Percentiles rank a stretch among this genome's conserved stretches.
These are phyloP conservation scores for Xiphophorus hellerii DNA, from an alignment of 2,113 vertebrate species.

Conservation along the genomic window DNA sequence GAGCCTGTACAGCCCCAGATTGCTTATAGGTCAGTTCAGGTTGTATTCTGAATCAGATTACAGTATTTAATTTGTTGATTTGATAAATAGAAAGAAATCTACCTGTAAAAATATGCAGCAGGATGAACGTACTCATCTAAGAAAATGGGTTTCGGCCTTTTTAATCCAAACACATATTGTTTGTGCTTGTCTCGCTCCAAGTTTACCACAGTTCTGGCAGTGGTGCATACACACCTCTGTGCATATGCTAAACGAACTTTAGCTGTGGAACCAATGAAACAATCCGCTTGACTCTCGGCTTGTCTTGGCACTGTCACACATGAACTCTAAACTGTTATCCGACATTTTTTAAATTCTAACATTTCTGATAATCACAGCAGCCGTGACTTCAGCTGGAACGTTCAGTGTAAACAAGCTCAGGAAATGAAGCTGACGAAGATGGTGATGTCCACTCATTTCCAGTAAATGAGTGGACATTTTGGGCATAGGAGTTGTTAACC, in stretches of 20 bases:
- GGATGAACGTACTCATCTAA: background rate
- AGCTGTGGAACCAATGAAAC: background rate
- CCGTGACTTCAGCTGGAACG: conserved; percentile 18
- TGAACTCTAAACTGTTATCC: conserved; percentile 16
- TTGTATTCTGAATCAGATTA: too few species aligned
- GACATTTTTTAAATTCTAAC: conserved; percentile 4
- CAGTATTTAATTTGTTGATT: too few species aligned
- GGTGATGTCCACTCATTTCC: conserved; percentile 23
- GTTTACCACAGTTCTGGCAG: background rate
- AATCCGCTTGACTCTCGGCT: conserved; percentile 9
- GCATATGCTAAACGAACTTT: background rate
- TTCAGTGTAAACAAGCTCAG: conserved; percentile 71
- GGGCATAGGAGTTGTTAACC: background rate
- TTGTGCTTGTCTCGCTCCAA: background rate
- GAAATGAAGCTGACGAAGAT: conserved; percentile 60
- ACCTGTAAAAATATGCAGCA: background rate
- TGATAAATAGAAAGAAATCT: too few species aligned
- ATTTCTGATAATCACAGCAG: conserved; percentile 33
- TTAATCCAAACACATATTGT: background rate
- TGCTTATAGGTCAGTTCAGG: background rate
- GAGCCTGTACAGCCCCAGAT: background rate
- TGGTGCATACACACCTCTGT: background rate
- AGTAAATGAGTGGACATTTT: too few species aligned
- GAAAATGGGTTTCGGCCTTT: background rate
- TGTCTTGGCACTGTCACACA: conserved; percentile 17